A percentile compares a stretch with the other conserved stretches of the same genome.
Evolutionary conservation across 1,140 invertebrate species (phyloP).

Genomic region (Neodiprion pinetum): DNA sequence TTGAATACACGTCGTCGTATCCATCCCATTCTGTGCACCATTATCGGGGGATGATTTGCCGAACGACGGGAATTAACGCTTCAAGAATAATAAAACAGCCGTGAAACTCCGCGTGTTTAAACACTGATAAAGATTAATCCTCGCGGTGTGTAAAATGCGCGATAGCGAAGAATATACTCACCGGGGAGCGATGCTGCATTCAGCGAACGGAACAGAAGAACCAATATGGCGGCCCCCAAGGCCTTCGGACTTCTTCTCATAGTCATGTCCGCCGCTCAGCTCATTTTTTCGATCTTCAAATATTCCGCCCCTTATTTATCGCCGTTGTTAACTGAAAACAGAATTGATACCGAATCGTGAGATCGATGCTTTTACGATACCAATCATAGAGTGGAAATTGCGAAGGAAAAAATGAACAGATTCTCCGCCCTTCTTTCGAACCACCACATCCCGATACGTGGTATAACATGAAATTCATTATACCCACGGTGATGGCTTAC

Average conservation of each 20-base stretch:
- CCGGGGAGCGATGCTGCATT: slow-evolving; percentile 35
- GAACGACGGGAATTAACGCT: not conserved
- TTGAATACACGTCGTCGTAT: too few relatives aligned
- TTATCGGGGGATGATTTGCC: slow-evolving; percentile 34
- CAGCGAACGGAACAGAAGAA: slow-evolving; percentile 46
- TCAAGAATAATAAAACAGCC: too few relatives aligned
- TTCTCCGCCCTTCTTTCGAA: slow-evolving; percentile 7
- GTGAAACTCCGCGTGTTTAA: slow-evolving; percentile 1
- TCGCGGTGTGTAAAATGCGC: not conserved
- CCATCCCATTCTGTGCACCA: slow-evolving; percentile 9
- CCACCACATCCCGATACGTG: slow-evolving; percentile 12
- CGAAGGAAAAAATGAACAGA: too few relatives aligned
- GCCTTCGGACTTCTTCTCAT: slow-evolving; percentile 49
- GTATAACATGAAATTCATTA: too few relatives aligned
- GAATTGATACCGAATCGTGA: too few relatives aligned
- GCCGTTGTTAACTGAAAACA: not conserved
- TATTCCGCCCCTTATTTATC: not conserved
- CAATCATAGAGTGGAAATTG: too few relatives aligned
- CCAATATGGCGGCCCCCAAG: slow-evolving; percentile 55
- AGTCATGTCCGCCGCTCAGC: slow-evolving; percentile 56
- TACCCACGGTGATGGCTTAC: too few relatives aligned
- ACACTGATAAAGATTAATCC: not conserved
- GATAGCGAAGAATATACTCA: slow-evolving; percentile 26
- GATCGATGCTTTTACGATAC: too few relatives aligned
- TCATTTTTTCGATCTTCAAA: slow-evolving; percentile 49